Evolutionary conservation across 2,113 vertebrate species (phyloP).

Genomic region (Isichthys henryi): DNA sequence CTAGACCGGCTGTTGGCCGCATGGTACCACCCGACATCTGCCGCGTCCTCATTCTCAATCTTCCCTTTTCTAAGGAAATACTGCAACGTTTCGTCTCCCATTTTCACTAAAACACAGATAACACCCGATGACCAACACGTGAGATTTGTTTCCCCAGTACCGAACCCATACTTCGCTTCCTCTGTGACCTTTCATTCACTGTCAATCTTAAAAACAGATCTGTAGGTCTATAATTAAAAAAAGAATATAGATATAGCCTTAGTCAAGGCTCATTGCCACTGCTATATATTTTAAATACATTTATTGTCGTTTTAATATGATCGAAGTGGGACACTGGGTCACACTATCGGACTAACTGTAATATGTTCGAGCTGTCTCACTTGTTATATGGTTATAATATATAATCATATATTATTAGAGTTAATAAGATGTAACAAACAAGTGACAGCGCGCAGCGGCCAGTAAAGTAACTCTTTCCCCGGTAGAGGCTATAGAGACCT

Average conservation of each 20-base stretch:
- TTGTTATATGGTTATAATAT: not conserved
- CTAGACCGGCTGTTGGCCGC: slow-evolving; percentile 66
- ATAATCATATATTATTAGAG: not conserved
- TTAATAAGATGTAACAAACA: not conserved
- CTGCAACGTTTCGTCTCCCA: slow-evolving; percentile 54
- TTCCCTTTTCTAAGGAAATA: slow-evolving; percentile 56
- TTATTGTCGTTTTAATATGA: not conserved
- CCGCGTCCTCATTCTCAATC: slow-evolving; percentile 57
- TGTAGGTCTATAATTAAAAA: no score
- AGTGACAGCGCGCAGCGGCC: not conserved
- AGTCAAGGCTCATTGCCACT: not conserved
- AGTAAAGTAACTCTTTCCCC: not conserved
- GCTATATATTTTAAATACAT: not conserved
- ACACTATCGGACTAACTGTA: not conserved
- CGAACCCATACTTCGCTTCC: not conserved
- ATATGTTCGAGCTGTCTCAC: not conserved
- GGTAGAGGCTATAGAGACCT: not conserved
- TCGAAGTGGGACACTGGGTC: not conserved
- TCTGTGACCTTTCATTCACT: not conserved
- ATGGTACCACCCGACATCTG: slow-evolving; percentile 71
- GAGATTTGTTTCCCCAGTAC: not conserved
- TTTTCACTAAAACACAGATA: slow-evolving; percentile 18
- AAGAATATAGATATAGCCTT: not conserved
- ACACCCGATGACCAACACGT: not conserved
- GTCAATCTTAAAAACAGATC: not conserved